These are phyloP conservation scores for Megaustenia siamemsis DNA, from an alignment of 2,888 invertebrate species.

Conservation along the genomic window DNA sequence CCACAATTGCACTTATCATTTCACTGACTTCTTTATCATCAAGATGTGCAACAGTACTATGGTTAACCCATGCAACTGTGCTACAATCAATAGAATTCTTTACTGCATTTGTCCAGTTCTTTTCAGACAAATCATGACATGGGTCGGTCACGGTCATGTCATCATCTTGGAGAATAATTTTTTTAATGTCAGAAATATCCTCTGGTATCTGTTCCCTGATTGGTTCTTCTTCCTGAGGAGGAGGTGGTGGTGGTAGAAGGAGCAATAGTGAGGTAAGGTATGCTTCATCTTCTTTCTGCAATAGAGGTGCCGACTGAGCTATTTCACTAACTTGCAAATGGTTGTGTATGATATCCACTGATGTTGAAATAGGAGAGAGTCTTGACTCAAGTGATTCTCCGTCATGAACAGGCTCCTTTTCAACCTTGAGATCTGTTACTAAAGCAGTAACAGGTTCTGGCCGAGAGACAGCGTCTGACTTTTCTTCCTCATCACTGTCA, in stretches of 20 bases:
- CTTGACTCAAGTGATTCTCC: neutral
- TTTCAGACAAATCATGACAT: neutral
- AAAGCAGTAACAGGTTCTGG: neutral
- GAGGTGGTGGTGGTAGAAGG: slow-evolving; percentile 23
- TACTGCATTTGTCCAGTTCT: neutral
- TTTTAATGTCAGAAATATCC: neutral
- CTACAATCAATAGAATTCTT: neutral
- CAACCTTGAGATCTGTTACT: neutral
- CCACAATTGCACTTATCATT: neutral
- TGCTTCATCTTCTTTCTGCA: neutral
- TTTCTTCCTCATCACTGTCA: slow-evolving; percentile 36
- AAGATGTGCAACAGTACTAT: neutral
- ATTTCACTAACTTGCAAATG: no score
- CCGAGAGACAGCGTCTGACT: neutral
- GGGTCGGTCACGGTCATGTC: neutral
- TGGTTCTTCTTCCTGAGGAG: slow-evolving; percentile 2
- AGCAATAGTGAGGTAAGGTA: neutral
- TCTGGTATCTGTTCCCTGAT: slow-evolving; percentile 33
- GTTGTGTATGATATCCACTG: neutral
- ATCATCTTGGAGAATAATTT: neutral
- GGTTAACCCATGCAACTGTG: no score
- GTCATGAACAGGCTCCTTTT: no score
- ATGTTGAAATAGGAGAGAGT: neutral
- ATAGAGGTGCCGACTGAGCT: neutral
- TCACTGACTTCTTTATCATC: neutral